Evolutionary conservation across 2,113 vertebrate species (phyloP).

Genomic region (Chlorodrepanis virens): DNA sequence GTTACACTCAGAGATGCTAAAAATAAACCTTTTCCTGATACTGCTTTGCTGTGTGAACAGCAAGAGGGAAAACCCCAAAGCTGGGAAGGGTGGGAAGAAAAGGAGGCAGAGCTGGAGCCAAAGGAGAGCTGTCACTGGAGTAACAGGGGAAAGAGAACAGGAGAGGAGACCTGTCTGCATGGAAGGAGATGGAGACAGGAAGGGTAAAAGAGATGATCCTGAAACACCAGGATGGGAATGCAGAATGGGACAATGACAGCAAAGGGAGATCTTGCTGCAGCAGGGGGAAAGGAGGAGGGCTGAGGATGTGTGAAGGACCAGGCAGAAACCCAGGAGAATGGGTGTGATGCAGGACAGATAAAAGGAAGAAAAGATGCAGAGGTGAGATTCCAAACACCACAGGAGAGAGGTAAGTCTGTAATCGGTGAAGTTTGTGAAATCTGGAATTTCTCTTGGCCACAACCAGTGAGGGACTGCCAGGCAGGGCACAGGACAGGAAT

Average conservation of each 20-base stretch:
- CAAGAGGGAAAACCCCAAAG: background rate
- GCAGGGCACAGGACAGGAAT: background rate
- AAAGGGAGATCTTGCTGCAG: background rate
- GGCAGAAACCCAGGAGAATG: background rate
- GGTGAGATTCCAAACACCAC: background rate
- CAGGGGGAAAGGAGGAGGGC: background rate
- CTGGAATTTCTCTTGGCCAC: background rate
- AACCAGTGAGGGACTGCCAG: background rate
- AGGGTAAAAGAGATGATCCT: background rate
- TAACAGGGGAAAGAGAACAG: background rate
- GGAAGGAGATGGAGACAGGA: background rate
- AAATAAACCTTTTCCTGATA: background rate
- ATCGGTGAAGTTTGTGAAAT: background rate
- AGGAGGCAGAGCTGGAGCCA: background rate
- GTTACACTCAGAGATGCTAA: background rate
- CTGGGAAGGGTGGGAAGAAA: background rate
- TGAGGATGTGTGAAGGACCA: background rate
- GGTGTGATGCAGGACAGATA: background rate
- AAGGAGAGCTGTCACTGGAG: background rate
- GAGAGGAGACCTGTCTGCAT: background rate
- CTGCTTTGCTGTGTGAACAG: background rate
- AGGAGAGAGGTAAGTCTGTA: background rate
- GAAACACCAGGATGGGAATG: rapidly evolving
- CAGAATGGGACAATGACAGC: background rate
- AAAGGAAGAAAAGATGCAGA: background rate